Conservation (phyloP, 2,888 invertebrate species). For the Epirrhoe alternata region DNA sequence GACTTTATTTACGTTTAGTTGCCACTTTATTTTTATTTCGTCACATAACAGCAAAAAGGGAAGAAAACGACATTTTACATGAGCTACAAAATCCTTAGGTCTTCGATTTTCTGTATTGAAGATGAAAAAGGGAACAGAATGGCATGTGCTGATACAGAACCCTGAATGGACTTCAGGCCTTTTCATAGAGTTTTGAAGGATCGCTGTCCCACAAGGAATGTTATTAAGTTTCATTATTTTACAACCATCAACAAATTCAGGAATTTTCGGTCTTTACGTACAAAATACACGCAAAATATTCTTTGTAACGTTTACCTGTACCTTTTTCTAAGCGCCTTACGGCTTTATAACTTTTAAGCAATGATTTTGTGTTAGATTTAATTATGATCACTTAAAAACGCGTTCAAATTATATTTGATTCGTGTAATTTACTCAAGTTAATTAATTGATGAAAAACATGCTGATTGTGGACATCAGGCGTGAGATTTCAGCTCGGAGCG, state of each 20-base stretch:
- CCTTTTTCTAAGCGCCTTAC: too few species aligned
- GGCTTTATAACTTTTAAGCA: background rate
- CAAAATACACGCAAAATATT: slow-evolving; percentile 44
- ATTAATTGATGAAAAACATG: too few species aligned
- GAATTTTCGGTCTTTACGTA: slow-evolving; percentile 49
- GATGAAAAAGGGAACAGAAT: slow-evolving; percentile 44
- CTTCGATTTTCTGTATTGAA: slow-evolving; percentile 28
- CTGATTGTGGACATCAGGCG: background rate
- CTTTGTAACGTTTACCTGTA: too few species aligned
- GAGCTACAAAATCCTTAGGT: slow-evolving; percentile 16
- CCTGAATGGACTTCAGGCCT: slow-evolving; percentile 48
- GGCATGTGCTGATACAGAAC: slow-evolving; percentile 51
- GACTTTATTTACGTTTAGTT: background rate
- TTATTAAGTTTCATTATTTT: slow-evolving; percentile 59
- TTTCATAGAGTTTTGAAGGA: slow-evolving; percentile 51
- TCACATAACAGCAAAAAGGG: background rate
- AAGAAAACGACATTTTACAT: slow-evolving; percentile 1
- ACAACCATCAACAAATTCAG: slow-evolving; percentile 52
- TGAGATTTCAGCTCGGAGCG: background rate
- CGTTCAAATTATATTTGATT: too few species aligned
- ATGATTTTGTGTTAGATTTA: background rate
- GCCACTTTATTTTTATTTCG: background rate
- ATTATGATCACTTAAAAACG: too few species aligned
- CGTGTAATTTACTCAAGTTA: too few species aligned
- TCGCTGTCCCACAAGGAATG: slow-evolving; percentile 52